Percentiles rank a stretch among this genome's conserved stretches.
Conservation (phyloP, 2,113 vertebrate genomes). For the Genyomyrus donnyi region DNA sequence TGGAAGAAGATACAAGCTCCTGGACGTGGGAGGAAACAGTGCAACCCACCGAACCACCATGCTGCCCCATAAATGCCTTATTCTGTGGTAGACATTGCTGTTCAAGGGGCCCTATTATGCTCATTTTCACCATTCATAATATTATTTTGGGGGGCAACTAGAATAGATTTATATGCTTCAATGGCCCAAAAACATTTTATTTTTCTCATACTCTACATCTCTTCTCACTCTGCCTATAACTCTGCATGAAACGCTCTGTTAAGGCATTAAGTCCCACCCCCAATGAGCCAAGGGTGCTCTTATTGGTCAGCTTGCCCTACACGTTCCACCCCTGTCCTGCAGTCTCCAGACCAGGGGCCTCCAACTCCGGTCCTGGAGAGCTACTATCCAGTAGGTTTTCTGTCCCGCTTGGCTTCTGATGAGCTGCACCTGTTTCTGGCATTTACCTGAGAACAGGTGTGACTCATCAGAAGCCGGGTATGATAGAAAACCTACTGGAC, state of each 20-base stretch:
- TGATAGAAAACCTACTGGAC: too few species aligned
- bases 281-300: not conserved
- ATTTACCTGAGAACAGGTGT: too few species aligned
- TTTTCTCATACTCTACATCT: not conserved
- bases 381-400: too few species aligned
- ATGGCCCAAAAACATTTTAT: not conserved
- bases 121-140: not conserved
- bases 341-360: not conserved
- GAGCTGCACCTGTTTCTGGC: too few species aligned
- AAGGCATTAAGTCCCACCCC: not conserved
- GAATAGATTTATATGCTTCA: not conserved
- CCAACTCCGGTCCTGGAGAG: too few species aligned
- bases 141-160: not conserved
- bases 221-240: not conserved
- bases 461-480: too few species aligned
- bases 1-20: not conserved
- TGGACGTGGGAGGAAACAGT: not conserved
- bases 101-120: not conserved
- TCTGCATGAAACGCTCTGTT: not conserved
- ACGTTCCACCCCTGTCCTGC: not conserved
- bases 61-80: not conserved
- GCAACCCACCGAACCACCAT: not conserved
- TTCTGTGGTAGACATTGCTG: not conserved
- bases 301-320: not conserved
- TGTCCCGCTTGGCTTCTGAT: too few species aligned